Percentiles rank a stretch among this genome's conserved stretches.
Evolutionary conservation across 2,888 invertebrate species (phyloP).

Genomic region (Masnerella sp.): DNA sequence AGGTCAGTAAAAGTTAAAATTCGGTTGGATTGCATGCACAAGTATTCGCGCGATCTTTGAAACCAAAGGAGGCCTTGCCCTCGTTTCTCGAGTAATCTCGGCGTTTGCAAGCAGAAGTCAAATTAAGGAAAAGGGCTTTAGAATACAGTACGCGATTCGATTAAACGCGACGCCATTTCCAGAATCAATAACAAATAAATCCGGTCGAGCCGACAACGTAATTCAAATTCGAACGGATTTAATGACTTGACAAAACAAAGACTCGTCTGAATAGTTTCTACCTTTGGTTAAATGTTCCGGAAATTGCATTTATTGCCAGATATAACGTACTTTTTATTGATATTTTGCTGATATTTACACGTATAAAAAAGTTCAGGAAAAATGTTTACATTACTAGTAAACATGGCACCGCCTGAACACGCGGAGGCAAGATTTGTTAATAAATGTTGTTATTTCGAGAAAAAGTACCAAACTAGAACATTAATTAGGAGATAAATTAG

Average conservation of each 20-base stretch:
- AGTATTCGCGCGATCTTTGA: slow-evolving; percentile 36
- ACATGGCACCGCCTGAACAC: too few species aligned
- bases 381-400: too few species aligned
- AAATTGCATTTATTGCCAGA: too few species aligned
- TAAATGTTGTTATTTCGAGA: too few species aligned
- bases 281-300: slow-evolving; percentile 51
- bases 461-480: too few species aligned
- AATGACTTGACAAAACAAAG: slow-evolving; percentile 52
- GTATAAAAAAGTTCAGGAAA: too few species aligned
- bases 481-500: too few species aligned
- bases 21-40: too few species aligned
- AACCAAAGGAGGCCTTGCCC: slow-evolving; percentile 55
- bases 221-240: slow-evolving; percentile 47
- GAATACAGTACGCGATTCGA: slow-evolving; percentile 8
- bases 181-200: slow-evolving; percentile 43
- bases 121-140: slow-evolving; percentile 16
- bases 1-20: too few species aligned
- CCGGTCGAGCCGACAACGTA: slow-evolving; percentile 26
- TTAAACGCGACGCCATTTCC: slow-evolving; percentile 15
- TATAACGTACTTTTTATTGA: too few species aligned
- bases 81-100: slow-evolving; percentile 43
- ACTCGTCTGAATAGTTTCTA: slow-evolving; percentile 14
- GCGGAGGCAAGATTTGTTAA: too few species aligned
- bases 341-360: too few species aligned
- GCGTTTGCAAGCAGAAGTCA: slow-evolving; percentile 7